Base-by-base conservation (phyloP, 2,113 vertebrate genomes). In the Marmota monax region DNA sequence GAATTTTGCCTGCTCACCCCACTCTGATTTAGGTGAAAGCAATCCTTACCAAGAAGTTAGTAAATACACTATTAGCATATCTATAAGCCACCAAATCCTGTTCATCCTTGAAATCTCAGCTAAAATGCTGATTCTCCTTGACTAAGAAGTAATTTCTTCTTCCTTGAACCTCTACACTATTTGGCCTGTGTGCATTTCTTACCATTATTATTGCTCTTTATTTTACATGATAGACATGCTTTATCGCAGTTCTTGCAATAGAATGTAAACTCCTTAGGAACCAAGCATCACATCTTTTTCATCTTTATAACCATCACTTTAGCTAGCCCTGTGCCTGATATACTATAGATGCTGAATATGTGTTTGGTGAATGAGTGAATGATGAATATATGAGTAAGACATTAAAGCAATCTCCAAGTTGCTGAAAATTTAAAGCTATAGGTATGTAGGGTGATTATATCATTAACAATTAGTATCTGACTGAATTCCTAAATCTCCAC, bases 1-100 rank as follows among this genome's bases (percentile, higher is more conserved):
- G 14, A 84, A 63, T 69, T 93, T 70, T 94, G 37, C 70, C 65
- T 89, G 93, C 63, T 95, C 79, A 80, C 51, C 20, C 25, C 48
- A 70, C 39, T 76, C 39, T 27, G 45, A 73, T 53, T 92, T 84
- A 70, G 27, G 4, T 84, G 9, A 88, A 13, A 80, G 58, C 58
- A 74, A 93, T 51, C 70, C 45, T 93, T 48, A 51, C 37, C 83
- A 73, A 95, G 78, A 92, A 20, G 22, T 42, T 63, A 80, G 73
- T 20, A 92, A 77, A 78, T 63, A 61, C 27, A 53, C 25, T 65
- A 56, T 25, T 39, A 37, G 34, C n/a, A 51, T 39, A 42, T 70
- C 27, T n/a, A 29, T 61, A 82, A 86, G 39, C 67, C 32, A 97
- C 34, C 34, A 79, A 83, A 73, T 34, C 29, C n/a, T 83, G 42